These are phyloP conservation scores for Seriola rivoliana DNA, from an alignment of 2,113 vertebrate species.

Conservation along the genomic window DNA sequence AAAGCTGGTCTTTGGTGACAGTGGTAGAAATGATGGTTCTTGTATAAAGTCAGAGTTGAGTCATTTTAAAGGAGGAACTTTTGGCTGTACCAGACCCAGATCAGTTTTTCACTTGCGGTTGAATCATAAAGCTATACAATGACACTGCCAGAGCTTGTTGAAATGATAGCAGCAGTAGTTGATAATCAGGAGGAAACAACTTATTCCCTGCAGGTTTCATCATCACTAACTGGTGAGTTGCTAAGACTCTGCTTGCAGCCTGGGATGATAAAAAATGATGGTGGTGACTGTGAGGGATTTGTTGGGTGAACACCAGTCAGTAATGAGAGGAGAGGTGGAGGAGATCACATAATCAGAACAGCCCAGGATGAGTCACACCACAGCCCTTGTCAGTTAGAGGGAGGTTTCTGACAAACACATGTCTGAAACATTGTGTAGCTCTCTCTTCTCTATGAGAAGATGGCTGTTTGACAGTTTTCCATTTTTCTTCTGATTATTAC, in stretches of 20 bases:
- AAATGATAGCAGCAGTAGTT: conserved; percentile 18
- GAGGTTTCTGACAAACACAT: conserved; percentile 60
- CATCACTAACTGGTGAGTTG: conserved; percentile 3
- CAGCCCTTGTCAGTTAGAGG: conserved; percentile 53
- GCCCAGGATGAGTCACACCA: conserved; percentile 69
- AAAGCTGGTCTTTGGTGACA: conserved; percentile 19
- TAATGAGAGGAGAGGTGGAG: conserved; percentile 47
- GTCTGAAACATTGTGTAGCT: conserved; percentile 30
- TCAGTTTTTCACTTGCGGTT: conserved; percentile 16
- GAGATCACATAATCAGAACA: conserved; percentile 58
- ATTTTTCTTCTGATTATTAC: conserved; percentile 1
- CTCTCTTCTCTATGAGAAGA: conserved; percentile 4
- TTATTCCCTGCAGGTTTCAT: conserved; percentile 19
- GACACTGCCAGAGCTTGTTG: background rate
- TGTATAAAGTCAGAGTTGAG: conserved; percentile 38
- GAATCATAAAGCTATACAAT: conserved; percentile 39
- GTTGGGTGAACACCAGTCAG: conserved; percentile 32
- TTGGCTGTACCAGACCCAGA: background rate
- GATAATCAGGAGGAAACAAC: conserved; percentile 16
- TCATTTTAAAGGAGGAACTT: conserved; percentile 34
- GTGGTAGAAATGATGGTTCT: conserved; percentile 18
- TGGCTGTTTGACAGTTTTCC: background rate
- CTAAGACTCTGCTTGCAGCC: conserved; percentile 5
- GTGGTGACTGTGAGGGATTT: conserved; percentile 26
- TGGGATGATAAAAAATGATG: background rate